Evolutionary conservation across 2,797 vertebrate genomes (phyloP).

Genomic region (Acanthurus lineatus): DNA sequence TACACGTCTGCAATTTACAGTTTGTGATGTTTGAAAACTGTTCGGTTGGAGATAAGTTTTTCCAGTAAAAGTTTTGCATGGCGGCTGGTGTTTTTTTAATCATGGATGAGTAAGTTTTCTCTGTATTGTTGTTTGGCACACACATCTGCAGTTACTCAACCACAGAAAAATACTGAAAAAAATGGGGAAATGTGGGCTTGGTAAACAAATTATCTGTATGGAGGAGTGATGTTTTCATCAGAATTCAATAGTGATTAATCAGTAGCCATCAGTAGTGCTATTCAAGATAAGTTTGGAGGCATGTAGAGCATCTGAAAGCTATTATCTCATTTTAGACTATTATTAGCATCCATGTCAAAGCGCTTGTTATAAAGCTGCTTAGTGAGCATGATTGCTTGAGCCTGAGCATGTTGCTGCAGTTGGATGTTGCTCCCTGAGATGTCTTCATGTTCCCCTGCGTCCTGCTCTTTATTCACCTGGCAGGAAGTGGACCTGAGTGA

Average conservation of each 20-base stretch:
- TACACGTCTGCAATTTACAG: background rate
- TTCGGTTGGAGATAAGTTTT: conserved; percentile 28
- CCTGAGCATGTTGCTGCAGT: background rate
- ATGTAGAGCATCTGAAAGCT: background rate
- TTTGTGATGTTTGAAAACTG: conserved; percentile 5
- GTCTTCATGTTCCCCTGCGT: background rate
- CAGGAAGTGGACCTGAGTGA: background rate
- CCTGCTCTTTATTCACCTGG: background rate
- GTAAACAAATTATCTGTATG: conserved; percentile 47
- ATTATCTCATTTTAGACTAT: background rate
- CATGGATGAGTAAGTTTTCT: conserved; percentile 66
- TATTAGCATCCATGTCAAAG: background rate
- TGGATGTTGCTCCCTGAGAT: background rate
- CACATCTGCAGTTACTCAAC: conserved; percentile 83
- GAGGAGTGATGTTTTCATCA: conserved; percentile 31
- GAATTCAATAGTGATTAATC: conserved; percentile 24
- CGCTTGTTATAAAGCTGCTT: background rate
- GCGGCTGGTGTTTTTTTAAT: conserved; percentile 57
- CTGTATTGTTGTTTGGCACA: conserved; percentile 59
- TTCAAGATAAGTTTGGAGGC: background rate
- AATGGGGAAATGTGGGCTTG: conserved; percentile 55
- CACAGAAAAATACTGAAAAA: conserved; percentile 60
- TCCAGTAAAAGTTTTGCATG: conserved; percentile 59
- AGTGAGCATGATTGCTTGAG: background rate
- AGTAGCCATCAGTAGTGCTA: background rate